phyloP scores from a whole-genome alignment of 2,888 invertebrate species.

The Drosophila longiperda region DNA sequence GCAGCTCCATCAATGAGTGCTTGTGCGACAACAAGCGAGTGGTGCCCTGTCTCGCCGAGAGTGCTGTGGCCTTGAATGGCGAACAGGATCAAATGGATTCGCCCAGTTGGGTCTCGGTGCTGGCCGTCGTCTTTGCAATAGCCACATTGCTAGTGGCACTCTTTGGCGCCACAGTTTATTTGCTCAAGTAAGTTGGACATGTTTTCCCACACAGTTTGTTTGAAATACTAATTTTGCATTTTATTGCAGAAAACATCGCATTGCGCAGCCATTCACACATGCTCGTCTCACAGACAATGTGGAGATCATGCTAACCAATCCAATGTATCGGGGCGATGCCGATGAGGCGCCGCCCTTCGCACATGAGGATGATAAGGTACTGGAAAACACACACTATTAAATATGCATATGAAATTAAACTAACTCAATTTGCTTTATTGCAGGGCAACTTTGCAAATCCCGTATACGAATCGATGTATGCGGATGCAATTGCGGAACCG shows the following conservation, averaged over 20 bases:
- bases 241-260: slow-evolving; percentile 85
- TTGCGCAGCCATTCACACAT: slow-evolving; percentile 90
- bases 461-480: slow-evolving; percentile 93
- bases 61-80: slow-evolving; percentile 82
- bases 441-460: slow-evolving; percentile 93
- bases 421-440: slow-evolving; percentile 34
- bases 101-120: slow-evolving; percentile 77
- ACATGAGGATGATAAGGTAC: slow-evolving; percentile 88
- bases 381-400: background rate
- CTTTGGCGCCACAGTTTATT: slow-evolving; percentile 82
- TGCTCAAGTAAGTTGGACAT: slow-evolving; percentile 84
- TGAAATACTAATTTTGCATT: background rate
- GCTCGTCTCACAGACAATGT: slow-evolving; percentile 93
- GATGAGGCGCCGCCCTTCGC: slow-evolving; percentile 87
- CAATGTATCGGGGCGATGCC: slow-evolving; percentile 92
- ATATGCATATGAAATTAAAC: background rate
- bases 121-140: slow-evolving; percentile 80
- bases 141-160: slow-evolving; percentile 79
- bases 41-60: slow-evolving; percentile 83
- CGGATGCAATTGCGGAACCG: slow-evolving; percentile 83
- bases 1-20: slow-evolving; percentile 84
- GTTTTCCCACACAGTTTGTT: background rate
- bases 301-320: slow-evolving; percentile 90
- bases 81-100: slow-evolving; percentile 65
- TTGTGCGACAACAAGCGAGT: slow-evolving; percentile 81